Percentiles rank a stretch among this genome's conserved stretches.
phyloP scores from a whole-genome alignment of 2,113 vertebrate species.

The Choloepus hoffmanni region DNA sequence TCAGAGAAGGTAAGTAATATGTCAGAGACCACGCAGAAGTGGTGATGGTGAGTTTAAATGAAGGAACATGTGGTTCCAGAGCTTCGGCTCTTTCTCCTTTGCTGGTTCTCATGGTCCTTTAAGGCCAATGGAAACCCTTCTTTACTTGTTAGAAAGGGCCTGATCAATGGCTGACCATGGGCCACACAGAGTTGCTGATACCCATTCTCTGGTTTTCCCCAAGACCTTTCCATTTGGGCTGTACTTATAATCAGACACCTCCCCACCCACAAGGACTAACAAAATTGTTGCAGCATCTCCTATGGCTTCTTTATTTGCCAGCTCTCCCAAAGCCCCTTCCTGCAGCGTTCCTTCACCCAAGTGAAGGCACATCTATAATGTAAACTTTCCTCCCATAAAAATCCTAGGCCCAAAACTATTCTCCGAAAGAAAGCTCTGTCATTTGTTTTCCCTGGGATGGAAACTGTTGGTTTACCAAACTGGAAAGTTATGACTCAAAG shows the following conservation, averaged over 20 bases:
- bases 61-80: neutral
- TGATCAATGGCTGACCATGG: neutral
- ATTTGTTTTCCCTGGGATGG: slow-evolving; percentile 42
- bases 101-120: neutral
- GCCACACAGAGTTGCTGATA: neutral
- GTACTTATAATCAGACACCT: neutral
- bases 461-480: slow-evolving; percentile 2
- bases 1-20: neutral
- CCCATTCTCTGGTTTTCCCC: neutral
- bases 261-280: neutral
- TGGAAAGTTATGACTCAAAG: slow-evolving; percentile 47
- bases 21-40: neutral
- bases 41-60: neutral
- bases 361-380: neutral
- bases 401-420: neutral
- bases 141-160: neutral
- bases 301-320: neutral
- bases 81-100: neutral
- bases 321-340: neutral
- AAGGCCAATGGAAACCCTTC: neutral
- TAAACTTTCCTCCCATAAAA: neutral
- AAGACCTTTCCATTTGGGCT: neutral
- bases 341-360: neutral
- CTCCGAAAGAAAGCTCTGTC: neutral
- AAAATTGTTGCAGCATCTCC: neutral